Percentiles rank a stretch among this genome's conserved stretches.
These are phyloP conservation scores for Aplodontia rufa DNA, from an alignment of 2,113 vertebrate genomes.

Conservation along the genomic window DNA sequence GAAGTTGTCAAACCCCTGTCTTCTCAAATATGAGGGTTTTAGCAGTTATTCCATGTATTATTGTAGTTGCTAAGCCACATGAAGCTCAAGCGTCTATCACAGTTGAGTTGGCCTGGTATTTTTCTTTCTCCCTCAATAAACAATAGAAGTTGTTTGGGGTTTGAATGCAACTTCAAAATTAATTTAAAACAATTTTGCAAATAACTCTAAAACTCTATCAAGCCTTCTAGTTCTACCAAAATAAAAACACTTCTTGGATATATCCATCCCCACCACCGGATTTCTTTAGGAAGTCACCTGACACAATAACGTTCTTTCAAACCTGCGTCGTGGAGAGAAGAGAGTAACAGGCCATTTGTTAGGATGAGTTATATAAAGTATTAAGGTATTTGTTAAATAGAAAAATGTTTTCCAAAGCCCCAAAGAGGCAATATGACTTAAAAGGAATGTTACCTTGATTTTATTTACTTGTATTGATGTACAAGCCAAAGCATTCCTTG, in stretches of 20 bases:
- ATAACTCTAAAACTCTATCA: neutral
- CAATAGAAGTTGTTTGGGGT: neutral
- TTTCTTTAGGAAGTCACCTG: conserved; percentile 21
- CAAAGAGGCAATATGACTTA: conserved; percentile 43
- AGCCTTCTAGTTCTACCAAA: neutral
- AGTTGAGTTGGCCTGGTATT: neutral
- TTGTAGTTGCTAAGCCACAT: neutral
- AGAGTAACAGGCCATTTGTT: neutral
- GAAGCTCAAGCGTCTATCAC: neutral
- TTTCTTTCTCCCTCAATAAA: conserved; percentile 36
- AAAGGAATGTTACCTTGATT: conserved; percentile 59
- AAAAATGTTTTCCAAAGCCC: conserved; percentile 29
- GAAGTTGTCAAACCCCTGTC: neutral
- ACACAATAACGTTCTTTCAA: neutral
- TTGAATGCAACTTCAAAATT: conserved; percentile 46
- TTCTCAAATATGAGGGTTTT: neutral
- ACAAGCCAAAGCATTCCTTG: conserved; percentile 21
- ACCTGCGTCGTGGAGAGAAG: neutral
- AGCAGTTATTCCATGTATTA: neutral
- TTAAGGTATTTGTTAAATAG: neutral
- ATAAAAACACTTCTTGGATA: neutral
- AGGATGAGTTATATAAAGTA: conserved; percentile 23
- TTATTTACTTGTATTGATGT: conserved; percentile 59
- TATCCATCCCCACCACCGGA: neutral
- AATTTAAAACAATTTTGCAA: conserved; percentile 65